These are phyloP conservation scores for Hybognathus amarus DNA, from an alignment of 2,797 vertebrate genomes.

Conservation along the genomic window DNA sequence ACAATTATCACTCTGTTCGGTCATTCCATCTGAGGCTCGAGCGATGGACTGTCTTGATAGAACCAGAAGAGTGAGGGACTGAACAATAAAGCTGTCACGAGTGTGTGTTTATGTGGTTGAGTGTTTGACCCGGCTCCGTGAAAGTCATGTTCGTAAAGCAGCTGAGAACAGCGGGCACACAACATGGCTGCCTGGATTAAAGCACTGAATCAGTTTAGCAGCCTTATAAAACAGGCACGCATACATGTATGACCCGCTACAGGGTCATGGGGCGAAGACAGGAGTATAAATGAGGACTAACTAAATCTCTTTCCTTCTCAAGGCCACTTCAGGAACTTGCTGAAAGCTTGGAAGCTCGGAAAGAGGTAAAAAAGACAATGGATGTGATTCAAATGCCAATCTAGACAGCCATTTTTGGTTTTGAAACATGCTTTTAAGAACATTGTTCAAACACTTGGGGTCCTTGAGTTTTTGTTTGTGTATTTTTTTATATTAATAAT, in stretches of 20 bases:
- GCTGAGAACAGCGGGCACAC: not conserved
- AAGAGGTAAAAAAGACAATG: conserved; percentile 1
- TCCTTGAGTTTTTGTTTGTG: not conserved
- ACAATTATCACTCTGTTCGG: conserved; percentile 48
- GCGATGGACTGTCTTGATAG: not conserved
- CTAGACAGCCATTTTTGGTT: not conserved
- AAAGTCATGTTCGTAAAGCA: conserved; percentile 37
- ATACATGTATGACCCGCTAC: not conserved
- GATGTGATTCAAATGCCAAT: not conserved
- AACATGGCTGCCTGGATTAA: conserved; percentile 14
- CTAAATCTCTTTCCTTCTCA: conserved; percentile 20
- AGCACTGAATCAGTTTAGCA: conserved; percentile 18
- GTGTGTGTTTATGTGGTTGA: not conserved
- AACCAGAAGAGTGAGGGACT: not conserved
- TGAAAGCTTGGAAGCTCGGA: not conserved
- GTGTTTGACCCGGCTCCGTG: not conserved
- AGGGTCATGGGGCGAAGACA: not conserved
- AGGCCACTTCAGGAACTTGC: not conserved
- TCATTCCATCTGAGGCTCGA: conserved; percentile 26
- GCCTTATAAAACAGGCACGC: conserved; percentile 22
- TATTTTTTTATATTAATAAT: not conserved
- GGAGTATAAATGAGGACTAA: not conserved
- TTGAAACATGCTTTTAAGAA: not conserved
- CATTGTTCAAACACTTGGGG: not conserved
- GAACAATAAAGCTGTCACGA: not conserved